These are phyloP conservation scores for Stictocephala bisonia DNA, from an alignment of 2,888 invertebrate genomes.

Conservation along the genomic window DNA sequence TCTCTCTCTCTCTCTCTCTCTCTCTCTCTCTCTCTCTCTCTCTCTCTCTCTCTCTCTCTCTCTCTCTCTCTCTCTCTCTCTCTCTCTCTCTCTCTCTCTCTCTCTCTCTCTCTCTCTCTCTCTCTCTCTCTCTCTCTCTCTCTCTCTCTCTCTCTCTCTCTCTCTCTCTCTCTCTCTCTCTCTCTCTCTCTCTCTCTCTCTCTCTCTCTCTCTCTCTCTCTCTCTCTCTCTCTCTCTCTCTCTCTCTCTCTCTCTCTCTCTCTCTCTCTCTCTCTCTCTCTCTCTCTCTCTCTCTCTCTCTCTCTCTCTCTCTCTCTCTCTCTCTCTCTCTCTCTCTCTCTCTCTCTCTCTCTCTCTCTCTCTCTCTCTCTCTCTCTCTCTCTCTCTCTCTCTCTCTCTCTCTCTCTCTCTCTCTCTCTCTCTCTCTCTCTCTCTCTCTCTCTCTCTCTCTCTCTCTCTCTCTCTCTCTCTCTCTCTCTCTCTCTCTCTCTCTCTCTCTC, in stretches of 20 bases:
- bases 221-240: background rate
- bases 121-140: background rate
- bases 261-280: background rate
- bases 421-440: background rate
- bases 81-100: background rate
- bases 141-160: background rate
- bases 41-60: too few relatives aligned
- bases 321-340: background rate
- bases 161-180: background rate
- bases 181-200: background rate
- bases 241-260: background rate
- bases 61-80: background rate
- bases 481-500: background rate
- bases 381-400: background rate
- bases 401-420: background rate
- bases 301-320: background rate
- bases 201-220: background rate
- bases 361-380: background rate
- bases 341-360: background rate
- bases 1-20: too few relatives aligned
- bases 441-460: background rate
- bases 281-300: background rate
- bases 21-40: too few relatives aligned
- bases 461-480: background rate
- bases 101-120: background rate